Base-by-base conservation (phyloP, 2,888 invertebrate species). In the Catocala nupta region DNA sequence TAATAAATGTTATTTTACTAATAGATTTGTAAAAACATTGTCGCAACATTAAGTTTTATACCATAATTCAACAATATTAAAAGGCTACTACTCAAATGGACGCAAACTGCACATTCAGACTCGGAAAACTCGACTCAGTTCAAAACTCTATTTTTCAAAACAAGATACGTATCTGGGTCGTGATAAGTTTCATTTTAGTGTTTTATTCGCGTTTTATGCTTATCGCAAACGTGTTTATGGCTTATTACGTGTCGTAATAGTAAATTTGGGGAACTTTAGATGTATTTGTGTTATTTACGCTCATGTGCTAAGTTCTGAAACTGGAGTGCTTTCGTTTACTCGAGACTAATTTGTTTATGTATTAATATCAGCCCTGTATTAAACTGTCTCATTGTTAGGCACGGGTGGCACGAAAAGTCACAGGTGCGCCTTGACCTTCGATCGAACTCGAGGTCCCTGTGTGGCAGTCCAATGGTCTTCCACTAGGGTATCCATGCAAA, bases 151-250 rank as follows among this genome's bases (percentile, higher is more conserved):
- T 52, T 36, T 43, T 12, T 6, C 9, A 10, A 70, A 58, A 61
- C 56, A 57, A 55, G 59, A 66, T 56, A 48, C 54, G 34, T 34
- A 34, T 55, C 57, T 16, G 13, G n/a, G 44, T 10, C 25, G 43
- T 50, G 49, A 60, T 64, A 62, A 51, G 58, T 63, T 70, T 70
- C 44, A 66, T 66, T 72, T 72, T 71, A 72, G 53, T 62, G 50
- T 63, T 39, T 55, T 36, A 59, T 45, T 54, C 63, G 63, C 44
- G 59, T 74, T 72, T 75, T 74, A 71, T 59, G 60, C 43, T 75
- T 48, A 71, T 67, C 71, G 47, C 52, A 57, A 59, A 63, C 52
- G 61, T 67, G 59, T 72, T 67, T 66, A 70, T 58, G 55, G 71
- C 61, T 73, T 67, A 66, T 64, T 39, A 16, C 12, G 5, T 52